Evolutionary conservation across 2,797 vertebrate species (phyloP).

Genomic region (Semaprochilodus insignis): DNA sequence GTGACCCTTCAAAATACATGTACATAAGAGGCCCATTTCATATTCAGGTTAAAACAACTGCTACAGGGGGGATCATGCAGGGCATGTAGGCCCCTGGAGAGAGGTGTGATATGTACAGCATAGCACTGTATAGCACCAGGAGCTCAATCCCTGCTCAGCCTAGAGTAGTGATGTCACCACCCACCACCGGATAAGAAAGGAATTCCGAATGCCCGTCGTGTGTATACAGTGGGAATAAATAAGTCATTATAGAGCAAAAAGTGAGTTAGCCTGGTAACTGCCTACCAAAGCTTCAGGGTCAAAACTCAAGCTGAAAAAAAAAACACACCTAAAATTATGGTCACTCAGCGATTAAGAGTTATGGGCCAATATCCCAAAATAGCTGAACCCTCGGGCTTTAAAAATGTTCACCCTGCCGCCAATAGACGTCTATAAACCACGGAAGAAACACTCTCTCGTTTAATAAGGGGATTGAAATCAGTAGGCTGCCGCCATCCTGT

Average conservation of each 20-base stretch:
- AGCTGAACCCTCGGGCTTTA: neutral
- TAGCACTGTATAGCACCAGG: slow-evolving; percentile 41
- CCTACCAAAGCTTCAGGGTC: slow-evolving; percentile 22
- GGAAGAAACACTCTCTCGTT: neutral
- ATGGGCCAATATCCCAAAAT: neutral
- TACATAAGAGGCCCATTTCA: neutral
- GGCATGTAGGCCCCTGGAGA: slow-evolving; percentile 2
- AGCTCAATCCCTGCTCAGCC: slow-evolving; percentile 62
- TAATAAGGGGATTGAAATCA: neutral
- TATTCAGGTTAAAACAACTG: neutral
- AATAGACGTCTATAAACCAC: neutral
- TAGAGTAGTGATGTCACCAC: slow-evolving; percentile 65
- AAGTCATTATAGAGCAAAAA: slow-evolving; percentile 59
- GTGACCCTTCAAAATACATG: neutral
- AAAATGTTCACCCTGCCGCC: neutral
- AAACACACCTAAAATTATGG: neutral
- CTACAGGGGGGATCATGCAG: neutral
- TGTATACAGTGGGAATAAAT: slow-evolving; percentile 63
- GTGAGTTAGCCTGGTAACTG: slow-evolving; percentile 63
- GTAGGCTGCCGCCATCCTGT: neutral
- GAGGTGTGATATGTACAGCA: slow-evolving; percentile 50
- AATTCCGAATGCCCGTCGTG: slow-evolving; percentile 70
- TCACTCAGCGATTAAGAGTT: neutral
- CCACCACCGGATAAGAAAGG: slow-evolving; percentile 69
- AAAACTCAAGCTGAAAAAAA: neutral